Percentiles rank a stretch among this genome's conserved stretches.
Conservation (phyloP, 2,113 vertebrate species). For the Phaetusa simplex region DNA sequence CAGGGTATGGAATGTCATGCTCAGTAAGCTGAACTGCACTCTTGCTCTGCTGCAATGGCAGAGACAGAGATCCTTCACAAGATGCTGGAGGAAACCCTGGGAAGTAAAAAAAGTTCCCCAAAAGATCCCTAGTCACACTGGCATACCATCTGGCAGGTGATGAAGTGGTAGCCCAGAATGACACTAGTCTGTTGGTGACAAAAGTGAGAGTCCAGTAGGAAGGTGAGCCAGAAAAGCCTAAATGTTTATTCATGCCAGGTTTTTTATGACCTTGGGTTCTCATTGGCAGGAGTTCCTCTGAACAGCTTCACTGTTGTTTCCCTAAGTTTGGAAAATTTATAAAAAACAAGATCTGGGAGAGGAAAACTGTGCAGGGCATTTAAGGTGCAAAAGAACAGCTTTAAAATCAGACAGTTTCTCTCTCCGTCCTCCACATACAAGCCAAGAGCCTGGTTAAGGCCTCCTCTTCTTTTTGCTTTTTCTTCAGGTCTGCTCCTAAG, state of each 20-base stretch:
- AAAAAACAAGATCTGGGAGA: background rate
- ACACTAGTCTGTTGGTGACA: background rate
- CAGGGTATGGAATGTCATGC: fast-evolving
- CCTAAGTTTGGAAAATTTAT: background rate
- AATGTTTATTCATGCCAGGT: background rate
- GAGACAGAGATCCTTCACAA: background rate
- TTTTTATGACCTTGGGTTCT: background rate
- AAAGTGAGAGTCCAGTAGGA: background rate
- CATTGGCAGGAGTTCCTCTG: background rate
- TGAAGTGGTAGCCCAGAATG: background rate
- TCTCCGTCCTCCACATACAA: background rate
- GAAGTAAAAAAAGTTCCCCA: background rate
- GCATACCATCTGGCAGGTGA: background rate
- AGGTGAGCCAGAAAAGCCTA: background rate
- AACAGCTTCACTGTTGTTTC: background rate
- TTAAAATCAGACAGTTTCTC: background rate
- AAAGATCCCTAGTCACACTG: background rate
- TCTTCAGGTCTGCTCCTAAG: background rate
- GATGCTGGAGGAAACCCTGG: background rate
- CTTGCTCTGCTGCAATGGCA: background rate
- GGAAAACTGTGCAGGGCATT: background rate
- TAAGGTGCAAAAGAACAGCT: background rate
- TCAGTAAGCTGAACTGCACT: background rate
- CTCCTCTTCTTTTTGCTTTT: background rate
- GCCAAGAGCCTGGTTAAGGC: background rate